Evolutionary conservation across 2,888 invertebrate species (phyloP).

Genomic region (Dryobota labecula): DNA sequence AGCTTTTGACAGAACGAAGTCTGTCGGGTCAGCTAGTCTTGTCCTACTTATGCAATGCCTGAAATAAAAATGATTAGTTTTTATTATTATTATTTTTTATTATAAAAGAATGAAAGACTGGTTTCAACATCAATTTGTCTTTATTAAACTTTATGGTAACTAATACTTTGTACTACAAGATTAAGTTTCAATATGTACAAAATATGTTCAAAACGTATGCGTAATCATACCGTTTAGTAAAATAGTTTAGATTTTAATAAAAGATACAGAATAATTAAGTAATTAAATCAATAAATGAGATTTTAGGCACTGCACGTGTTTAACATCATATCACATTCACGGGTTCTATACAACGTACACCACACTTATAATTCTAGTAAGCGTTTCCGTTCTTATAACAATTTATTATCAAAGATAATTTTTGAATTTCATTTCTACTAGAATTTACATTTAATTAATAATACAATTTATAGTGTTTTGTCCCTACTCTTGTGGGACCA

Average conservation of each 20-base stretch:
- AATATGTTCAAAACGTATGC: constrained; percentile 77
- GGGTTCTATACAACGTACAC: constrained; percentile 82
- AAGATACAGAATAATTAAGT: constrained; percentile 75
- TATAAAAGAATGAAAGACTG: constrained; percentile 54
- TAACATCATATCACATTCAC: constrained; percentile 88
- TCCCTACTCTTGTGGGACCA: constrained; percentile 14
- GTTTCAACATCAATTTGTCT: constrained; percentile 88
- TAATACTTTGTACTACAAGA: constrained; percentile 89
- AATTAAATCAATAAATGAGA: constrained; percentile 83
- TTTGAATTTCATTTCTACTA: constrained; percentile 61
- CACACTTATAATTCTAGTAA: constrained; percentile 85
- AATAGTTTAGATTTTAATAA: constrained; percentile 75
- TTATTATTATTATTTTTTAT: no score
- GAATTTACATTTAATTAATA: constrained; percentile 55
- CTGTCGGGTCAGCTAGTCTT: no score
- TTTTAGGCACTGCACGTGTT: constrained; percentile 89
- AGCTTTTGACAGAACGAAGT: no score
- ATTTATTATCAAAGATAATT: constrained; percentile 83
- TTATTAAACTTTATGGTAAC: constrained; percentile 87
- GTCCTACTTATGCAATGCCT: no score
- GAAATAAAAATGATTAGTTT: no score
- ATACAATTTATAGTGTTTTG: constrained; percentile 45
- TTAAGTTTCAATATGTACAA: constrained; percentile 87
- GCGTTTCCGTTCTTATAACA: constrained; percentile 88
- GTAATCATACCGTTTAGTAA: constrained; percentile 74